These are phyloP conservation scores for Drosophila peninsularis DNA, from an alignment of 2,888 invertebrate genomes.

Conservation along the genomic window DNA sequence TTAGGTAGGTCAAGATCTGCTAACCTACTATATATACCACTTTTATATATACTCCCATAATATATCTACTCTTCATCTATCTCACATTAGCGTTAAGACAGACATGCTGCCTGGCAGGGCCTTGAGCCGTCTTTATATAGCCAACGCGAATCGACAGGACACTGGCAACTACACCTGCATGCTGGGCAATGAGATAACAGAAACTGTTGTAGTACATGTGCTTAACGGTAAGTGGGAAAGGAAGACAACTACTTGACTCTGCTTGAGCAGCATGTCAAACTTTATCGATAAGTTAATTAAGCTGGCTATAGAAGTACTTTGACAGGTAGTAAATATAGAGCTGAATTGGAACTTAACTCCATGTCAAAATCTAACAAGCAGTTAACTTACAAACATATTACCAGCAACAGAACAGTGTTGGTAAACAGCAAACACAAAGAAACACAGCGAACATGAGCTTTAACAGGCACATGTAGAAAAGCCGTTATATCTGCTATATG, in stretches of 20 bases:
- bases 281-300: neutral
- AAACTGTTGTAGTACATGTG: conserved; percentile 90
- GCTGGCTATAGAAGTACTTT: neutral
- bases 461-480: neutral
- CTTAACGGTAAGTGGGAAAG: conserved; percentile 88
- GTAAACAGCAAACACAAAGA: too few species aligned
- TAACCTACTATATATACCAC: neutral
- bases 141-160: conserved; percentile 91
- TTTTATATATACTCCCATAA: neutral
- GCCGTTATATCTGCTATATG: neutral
- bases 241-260: neutral
- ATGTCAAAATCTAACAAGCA: neutral
- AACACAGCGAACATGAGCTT: neutral
- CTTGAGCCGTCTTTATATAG: conserved; percentile 91
- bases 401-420: too few species aligned
- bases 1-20: conserved; percentile 87
- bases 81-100: conserved; percentile 89
- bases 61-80: neutral
- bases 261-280: neutral
- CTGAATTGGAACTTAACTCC: fast-evolving
- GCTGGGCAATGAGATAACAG: conserved; percentile 89
- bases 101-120: conserved; percentile 90
- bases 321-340: neutral
- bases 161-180: conserved; percentile 92
- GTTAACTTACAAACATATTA: too few species aligned